Conservation (phyloP, 2,888 invertebrate genomes). For the Papilio gigon region DNA sequence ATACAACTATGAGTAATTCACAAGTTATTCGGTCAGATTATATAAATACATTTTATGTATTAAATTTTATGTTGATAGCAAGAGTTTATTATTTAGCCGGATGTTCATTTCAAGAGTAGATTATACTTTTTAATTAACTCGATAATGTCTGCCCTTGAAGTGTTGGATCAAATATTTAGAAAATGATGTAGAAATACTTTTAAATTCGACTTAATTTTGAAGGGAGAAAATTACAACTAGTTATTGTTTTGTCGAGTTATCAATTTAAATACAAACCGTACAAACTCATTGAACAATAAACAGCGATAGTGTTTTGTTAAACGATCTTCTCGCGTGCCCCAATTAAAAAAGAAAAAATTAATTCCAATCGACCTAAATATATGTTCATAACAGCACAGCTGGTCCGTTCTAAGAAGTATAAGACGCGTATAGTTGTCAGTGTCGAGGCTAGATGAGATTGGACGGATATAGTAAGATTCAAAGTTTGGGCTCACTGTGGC, state of each 20-base stretch:
- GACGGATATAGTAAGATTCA: background rate
- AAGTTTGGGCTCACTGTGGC: background rate
- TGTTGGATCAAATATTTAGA: background rate
- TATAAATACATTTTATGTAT: background rate
- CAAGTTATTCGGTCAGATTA: slow-evolving; percentile 28
- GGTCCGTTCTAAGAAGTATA: slow-evolving; percentile 3
- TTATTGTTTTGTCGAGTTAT: background rate
- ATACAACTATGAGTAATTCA: slow-evolving; percentile 24
- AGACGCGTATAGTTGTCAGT: slow-evolving; percentile 17
- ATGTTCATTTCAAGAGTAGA: background rate
- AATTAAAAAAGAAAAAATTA: background rate
- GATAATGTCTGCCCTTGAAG: background rate
- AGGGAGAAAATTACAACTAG: no score
- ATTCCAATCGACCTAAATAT: background rate
- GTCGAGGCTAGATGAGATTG: slow-evolving; percentile 21
- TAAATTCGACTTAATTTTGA: no score
- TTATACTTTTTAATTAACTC: background rate
- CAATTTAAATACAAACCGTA: background rate
- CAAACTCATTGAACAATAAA: background rate
- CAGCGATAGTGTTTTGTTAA: no score
- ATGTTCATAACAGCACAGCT: slow-evolving; percentile 2
- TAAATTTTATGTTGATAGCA: slow-evolving; percentile 1
- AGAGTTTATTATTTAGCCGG: background rate
- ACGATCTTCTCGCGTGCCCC: no score
- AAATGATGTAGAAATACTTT: no score